Evolutionary conservation across 2,797 vertebrate species (phyloP).

Genomic region (Perodicticus potto): DNA sequence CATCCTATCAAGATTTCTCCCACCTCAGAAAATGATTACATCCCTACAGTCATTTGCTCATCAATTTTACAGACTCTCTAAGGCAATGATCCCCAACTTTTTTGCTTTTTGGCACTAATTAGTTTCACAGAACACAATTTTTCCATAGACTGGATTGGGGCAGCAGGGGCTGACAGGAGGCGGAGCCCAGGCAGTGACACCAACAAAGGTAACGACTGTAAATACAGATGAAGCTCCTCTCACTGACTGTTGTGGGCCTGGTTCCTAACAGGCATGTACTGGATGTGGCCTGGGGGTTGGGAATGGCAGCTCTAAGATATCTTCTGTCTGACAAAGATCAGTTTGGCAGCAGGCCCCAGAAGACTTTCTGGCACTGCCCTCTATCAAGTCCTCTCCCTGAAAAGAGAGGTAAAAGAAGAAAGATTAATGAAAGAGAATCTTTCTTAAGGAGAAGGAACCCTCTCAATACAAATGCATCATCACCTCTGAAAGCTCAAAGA

Average conservation of each 20-base stretch:
- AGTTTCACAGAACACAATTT: too few species aligned
- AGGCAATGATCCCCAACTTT: too few species aligned
- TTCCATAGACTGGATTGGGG: too few species aligned
- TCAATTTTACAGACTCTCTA: not conserved
- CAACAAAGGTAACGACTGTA: too few species aligned
- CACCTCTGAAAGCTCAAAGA: not conserved
- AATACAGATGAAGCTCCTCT: too few species aligned
- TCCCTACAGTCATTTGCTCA: not conserved
- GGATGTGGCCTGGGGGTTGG: too few species aligned
- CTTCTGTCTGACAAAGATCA: slow-evolving; percentile 3
- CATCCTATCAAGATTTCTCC: not conserved
- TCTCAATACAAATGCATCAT: not conserved
- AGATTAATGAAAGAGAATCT: slow-evolving; percentile 1
- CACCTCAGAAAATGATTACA: not conserved
- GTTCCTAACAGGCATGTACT: too few species aligned
- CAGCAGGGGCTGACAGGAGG: too few species aligned
- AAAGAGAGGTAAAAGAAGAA: not conserved
- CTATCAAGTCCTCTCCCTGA: not conserved
- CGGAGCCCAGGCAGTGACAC: too few species aligned
- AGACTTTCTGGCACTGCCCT: slow-evolving; percentile 46
- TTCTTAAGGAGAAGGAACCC: not conserved
- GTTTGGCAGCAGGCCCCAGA: not conserved
- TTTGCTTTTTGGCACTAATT: too few species aligned
- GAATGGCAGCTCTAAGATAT: not conserved
- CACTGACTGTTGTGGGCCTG: too few species aligned